Evolutionary conservation across 2,113 vertebrate genomes (phyloP), one percentile per base, ranked within the genome.

Genomic region (Triplophysa rosa): DNA sequence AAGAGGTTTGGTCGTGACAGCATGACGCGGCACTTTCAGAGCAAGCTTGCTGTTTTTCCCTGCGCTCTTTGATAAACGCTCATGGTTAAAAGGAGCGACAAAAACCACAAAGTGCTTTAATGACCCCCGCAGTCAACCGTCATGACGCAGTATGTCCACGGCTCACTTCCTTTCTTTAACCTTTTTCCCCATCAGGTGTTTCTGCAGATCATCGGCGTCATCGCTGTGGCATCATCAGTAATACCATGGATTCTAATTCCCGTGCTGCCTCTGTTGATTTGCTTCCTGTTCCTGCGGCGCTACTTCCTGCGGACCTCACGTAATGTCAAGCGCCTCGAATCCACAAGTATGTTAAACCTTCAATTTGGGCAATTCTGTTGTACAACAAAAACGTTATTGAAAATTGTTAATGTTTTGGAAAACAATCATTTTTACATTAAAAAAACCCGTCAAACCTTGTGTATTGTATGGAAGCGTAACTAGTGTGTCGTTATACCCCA

Each of bases 261-360:
- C 16, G 88, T 95, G 82, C 49, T 95, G 82, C 94, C 94, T 11
- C 94, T 96, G 13, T 84, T 90, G 81, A 86, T 95, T 82, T 2
- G 91, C 86, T 96, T 96, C 89, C 80, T 94, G 82, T 77, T 94
- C 77, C 93, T 96, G 68, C 93, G 95, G 7, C 87, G 88, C 5
- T 96, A 95, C 83, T 96, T 95, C 89, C 91, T 96, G 80, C 88
- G 91, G 85, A 96, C 95, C 0, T 94, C 95, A 12, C 91, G 95
- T 87, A 94, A 96, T 80, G 92, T 96, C 86, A 96, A 96, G 84
- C 94, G 95, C 45, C 91, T 96, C 59, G 95, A 96, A 86, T 92
- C 95, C 37, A 95, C 94, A 84, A 95, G 95, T 96, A 90, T 90
- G 87, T 80, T 6, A 37, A 37, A 37, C 0, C 33, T 37, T 37